These are phyloP conservation scores for Gobionotothen gibberifrons DNA, from an alignment of 2,797 vertebrate genomes.

Conservation along the genomic window DNA sequence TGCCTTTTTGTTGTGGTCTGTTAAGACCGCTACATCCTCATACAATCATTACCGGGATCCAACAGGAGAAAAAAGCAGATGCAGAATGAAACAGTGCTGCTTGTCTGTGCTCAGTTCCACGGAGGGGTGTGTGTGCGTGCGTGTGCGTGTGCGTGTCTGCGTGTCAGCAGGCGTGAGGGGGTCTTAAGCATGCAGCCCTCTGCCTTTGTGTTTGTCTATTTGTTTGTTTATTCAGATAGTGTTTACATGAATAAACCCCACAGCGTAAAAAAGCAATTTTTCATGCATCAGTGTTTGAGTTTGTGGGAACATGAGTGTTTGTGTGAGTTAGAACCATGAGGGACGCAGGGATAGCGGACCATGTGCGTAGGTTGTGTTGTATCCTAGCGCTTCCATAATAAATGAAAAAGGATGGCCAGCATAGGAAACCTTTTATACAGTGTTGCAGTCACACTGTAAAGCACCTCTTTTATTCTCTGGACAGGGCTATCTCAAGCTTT, in stretches of 20 bases:
- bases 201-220: slow-evolving; percentile 25
- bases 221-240: slow-evolving; percentile 45
- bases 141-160: not conserved
- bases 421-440: slow-evolving; percentile 30
- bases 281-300: slow-evolving; percentile 1
- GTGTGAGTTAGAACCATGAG: not conserved
- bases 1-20: slow-evolving; percentile 38
- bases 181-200: slow-evolving; percentile 16
- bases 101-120: slow-evolving; percentile 39
- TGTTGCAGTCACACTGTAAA: slow-evolving; percentile 6
- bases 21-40: slow-evolving; percentile 42
- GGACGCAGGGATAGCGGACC: slow-evolving; percentile 5
- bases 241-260: slow-evolving; percentile 53
- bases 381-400: slow-evolving; percentile 20
- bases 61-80: slow-evolving; percentile 54
- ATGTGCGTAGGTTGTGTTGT: slow-evolving; percentile 41
- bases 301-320: not conserved
- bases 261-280: slow-evolving; percentile 44
- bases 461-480: not conserved
- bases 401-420: slow-evolving; percentile 51
- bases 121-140: slow-evolving; percentile 11
- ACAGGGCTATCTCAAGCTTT: not conserved
- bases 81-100: slow-evolving; percentile 48
- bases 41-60: slow-evolving; percentile 55
- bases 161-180: not conserved